Evolutionary conservation across 2,113 vertebrate genomes (phyloP), one percentile per base, ranked within the genome.

Genomic region (Eolophus roseicapilla): DNA sequence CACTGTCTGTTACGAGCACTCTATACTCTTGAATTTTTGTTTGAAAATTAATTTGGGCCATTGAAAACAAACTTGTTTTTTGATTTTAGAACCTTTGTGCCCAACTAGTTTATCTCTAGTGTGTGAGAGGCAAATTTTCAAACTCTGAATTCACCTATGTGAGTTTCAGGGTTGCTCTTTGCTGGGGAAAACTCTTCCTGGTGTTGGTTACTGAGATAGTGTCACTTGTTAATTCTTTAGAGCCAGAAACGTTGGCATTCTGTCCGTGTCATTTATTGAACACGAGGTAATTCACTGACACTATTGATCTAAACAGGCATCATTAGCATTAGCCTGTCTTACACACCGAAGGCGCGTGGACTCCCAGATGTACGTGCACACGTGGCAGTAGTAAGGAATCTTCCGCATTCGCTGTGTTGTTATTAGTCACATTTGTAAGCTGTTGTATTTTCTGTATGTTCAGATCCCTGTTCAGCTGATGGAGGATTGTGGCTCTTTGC

Each of bases 291-390:
- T 65, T 62, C 78, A 9, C 63, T 82, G 93, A 19, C 75, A 35
- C 84, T 62, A 7, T 3, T 80, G 95, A 55, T 82, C 67, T 60
- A 27, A 79, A 39, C 29, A 31, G 44, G 63, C 53, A 57, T 5
- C 57, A 21, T 37, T 10, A 79, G 47, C 41, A 27, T 5, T 13
- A 27, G 29, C 57, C 41, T 62, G 57, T 73, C 62, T 50, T 33
- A 39, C 47, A 5, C 2, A 12, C 14, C 1, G 4, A 65, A 44
- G 65, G 35, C 6, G 7, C 8, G 1, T 0, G 8, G 71, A 16
- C 68, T 57, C 47, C 7, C 60, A 43, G 76, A 4, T 0, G 24
- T 37, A 9, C 0, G 0, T 24, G 52, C 74, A 27, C 31, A 8
- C n/a, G 7, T 68, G 37, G 65, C 89, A 65, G 52, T 21, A 79